Percentiles rank a stretch among this genome's conserved stretches.
phyloP scores from a whole-genome alignment of 2,113 vertebrate genomes.

The Trematomus loennbergii region DNA sequence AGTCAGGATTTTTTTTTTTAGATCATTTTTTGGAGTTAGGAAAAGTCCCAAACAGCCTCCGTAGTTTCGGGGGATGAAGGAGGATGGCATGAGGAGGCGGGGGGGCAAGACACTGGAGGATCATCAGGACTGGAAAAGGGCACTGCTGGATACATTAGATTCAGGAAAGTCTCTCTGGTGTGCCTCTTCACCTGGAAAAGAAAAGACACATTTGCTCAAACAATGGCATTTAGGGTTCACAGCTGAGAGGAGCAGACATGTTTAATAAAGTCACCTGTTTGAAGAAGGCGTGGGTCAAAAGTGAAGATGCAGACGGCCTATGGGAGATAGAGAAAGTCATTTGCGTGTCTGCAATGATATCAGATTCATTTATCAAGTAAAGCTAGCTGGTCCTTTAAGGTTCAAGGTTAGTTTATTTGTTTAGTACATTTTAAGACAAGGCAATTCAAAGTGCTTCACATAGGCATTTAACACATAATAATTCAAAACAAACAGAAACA shows the following conservation, averaged over 20 bases:
- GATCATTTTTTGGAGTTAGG: constrained; percentile 36
- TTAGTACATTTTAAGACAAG: too few species aligned
- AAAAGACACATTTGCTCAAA: constrained; percentile 28
- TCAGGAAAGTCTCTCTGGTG: constrained; percentile 89
- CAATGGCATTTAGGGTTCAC: not conserved
- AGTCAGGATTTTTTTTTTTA: constrained; percentile 12
- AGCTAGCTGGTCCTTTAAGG: not conserved
- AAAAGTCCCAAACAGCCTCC: constrained; percentile 83
- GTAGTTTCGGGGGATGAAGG: constrained; percentile 47
- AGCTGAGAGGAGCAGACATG: not conserved
- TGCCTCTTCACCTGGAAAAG: constrained; percentile 90
- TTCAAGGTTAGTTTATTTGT: too few species aligned
- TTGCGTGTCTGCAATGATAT: not conserved
- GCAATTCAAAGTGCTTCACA: too few species aligned
- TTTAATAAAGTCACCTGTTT: constrained; percentile 86
- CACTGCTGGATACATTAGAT: constrained; percentile 90
- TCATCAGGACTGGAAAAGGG: constrained; percentile 83
- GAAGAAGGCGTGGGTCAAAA: constrained; percentile 94
- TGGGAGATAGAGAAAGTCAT: constrained; percentile 30
- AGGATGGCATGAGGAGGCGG: constrained; percentile 61
- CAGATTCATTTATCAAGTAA: not conserved
- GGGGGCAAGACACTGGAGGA: constrained; percentile 70
- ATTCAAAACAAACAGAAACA: too few species aligned
- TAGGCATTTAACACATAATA: too few species aligned
- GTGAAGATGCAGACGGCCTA: constrained; percentile 92